Evolutionary conservation across 2,888 invertebrate genomes (phyloP).

Genomic region (Agrochola circellaris): DNA sequence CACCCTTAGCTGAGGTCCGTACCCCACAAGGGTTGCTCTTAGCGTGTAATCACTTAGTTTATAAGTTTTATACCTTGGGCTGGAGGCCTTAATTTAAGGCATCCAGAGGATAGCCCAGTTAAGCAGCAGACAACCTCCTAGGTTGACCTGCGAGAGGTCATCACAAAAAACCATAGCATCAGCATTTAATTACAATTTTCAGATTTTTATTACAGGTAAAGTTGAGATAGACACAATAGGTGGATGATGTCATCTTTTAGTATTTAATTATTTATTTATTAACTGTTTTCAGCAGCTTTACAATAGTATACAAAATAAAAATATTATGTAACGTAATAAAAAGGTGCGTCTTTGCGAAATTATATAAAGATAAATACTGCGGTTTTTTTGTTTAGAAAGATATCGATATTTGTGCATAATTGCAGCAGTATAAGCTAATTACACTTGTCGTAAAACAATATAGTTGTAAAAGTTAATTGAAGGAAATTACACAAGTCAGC

Average conservation of each 20-base stretch:
- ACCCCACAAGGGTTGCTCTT: background rate
- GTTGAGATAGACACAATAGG: background rate
- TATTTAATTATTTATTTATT: background rate
- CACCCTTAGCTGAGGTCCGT: background rate
- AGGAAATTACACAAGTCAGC: conserved; percentile 37
- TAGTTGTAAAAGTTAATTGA: conserved; percentile 42
- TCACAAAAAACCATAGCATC: background rate
- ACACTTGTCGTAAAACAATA: conserved; percentile 42
- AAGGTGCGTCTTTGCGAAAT: conserved; percentile 3
- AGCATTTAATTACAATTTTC: background rate
- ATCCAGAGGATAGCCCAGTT: background rate
- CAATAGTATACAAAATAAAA: background rate
- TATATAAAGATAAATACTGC: background rate
- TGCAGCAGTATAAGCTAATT: conserved; percentile 40
- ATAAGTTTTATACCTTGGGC: background rate
- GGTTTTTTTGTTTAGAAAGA: conserved; percentile 3
- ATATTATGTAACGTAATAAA: background rate
- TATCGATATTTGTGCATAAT: conserved; percentile 28
- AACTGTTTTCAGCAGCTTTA: background rate
- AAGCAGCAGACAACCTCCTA: background rate
- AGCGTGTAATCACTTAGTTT: background rate
- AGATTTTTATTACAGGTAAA: background rate
- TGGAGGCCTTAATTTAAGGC: background rate
- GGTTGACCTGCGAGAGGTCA: background rate
- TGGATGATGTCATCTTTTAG: background rate